Conservation (phyloP, 2,797 vertebrate species). For the Gephyroberyx darwinii region DNA sequence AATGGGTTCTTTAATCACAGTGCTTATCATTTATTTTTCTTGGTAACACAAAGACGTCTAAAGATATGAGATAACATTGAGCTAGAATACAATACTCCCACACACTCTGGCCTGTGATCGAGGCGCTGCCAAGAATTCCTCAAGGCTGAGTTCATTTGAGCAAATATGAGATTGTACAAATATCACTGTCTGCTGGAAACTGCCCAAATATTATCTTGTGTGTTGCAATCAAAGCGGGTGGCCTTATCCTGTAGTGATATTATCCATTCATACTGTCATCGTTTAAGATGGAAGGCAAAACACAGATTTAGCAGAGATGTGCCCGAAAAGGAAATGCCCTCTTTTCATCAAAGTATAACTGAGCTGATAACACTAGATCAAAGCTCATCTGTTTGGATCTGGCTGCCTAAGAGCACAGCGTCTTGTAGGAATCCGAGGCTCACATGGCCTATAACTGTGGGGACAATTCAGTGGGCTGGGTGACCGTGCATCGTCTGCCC, state of each 20-base stretch:
- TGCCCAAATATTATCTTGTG: conserved; percentile 26
- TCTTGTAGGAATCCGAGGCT: conserved; percentile 9
- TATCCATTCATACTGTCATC: conserved; percentile 39
- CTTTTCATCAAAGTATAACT: conserved; percentile 23
- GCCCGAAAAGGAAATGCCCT: conserved; percentile 31
- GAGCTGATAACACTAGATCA: conserved; percentile 28
- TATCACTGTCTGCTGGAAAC: conserved; percentile 31
- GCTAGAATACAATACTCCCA: conserved; percentile 7
- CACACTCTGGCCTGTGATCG: background rate
- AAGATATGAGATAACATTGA: conserved; percentile 14
- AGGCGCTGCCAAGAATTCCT: conserved; percentile 13
- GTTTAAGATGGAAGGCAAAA: conserved; percentile 28
- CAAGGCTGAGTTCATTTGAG: conserved; percentile 21
- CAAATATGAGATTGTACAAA: conserved; percentile 30
- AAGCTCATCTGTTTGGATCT: conserved; percentile 42
- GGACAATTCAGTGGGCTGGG: conserved; percentile 63
- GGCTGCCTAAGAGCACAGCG: conserved; percentile 32
- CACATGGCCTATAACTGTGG: conserved; percentile 54
- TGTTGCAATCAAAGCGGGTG: conserved; percentile 30
- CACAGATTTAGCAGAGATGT: conserved; percentile 26
- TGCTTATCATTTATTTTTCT: background rate
- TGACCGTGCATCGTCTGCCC: conserved; percentile 72
- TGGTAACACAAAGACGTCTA: background rate
- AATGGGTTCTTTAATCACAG: background rate
- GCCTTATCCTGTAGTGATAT: conserved; percentile 34